Evolutionary conservation across 2,888 invertebrate genomes (phyloP).

Genomic region (Sinopyrophorus schimmeli): DNA sequence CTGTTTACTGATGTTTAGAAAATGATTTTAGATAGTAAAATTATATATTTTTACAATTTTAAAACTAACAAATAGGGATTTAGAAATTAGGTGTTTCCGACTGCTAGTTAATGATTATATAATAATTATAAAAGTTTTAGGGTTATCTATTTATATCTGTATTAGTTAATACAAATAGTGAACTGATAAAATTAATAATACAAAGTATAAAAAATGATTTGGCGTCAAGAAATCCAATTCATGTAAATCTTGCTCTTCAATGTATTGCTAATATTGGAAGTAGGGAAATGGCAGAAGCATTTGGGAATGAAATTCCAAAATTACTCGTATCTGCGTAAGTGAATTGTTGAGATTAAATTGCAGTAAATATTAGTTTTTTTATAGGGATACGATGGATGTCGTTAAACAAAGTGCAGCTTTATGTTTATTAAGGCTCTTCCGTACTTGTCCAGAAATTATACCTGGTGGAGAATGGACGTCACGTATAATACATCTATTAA

Average conservation of each 20-base stretch:
- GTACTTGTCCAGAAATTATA: conserved; percentile 95
- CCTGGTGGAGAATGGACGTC: conserved; percentile 99
- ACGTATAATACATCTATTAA: conserved; percentile 95
- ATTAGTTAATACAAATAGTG: conserved; percentile 97
- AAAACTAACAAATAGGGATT: too few species aligned
- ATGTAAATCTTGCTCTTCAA: conserved; percentile 97
- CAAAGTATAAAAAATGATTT: conserved; percentile 99
- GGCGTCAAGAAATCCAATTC: conserved; percentile 94
- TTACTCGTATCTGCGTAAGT: conserved; percentile 92
- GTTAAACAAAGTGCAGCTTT: conserved; percentile 99
- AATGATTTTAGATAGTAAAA: too few species aligned
- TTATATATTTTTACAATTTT: too few species aligned
- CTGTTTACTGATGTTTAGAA: too few species aligned
- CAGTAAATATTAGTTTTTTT: conserved; percentile 29
- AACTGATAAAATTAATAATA: conserved; percentile 97
- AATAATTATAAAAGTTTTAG: conserved; percentile 60
- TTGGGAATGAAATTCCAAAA: conserved; percentile 97
- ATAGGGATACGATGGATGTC: conserved; percentile 96
- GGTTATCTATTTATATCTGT: conserved; percentile 99
- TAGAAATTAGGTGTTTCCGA: too few species aligned
- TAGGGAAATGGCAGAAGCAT: conserved; percentile 99
- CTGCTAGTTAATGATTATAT: not conserved
- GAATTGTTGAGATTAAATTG: too few species aligned
- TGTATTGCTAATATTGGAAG: conserved; percentile 99
- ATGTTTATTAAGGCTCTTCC: conserved; percentile 89